These are phyloP conservation scores for Acrocyrtus sp. DNA, from an alignment of 2,888 invertebrate genomes.

Conservation along the genomic window DNA sequence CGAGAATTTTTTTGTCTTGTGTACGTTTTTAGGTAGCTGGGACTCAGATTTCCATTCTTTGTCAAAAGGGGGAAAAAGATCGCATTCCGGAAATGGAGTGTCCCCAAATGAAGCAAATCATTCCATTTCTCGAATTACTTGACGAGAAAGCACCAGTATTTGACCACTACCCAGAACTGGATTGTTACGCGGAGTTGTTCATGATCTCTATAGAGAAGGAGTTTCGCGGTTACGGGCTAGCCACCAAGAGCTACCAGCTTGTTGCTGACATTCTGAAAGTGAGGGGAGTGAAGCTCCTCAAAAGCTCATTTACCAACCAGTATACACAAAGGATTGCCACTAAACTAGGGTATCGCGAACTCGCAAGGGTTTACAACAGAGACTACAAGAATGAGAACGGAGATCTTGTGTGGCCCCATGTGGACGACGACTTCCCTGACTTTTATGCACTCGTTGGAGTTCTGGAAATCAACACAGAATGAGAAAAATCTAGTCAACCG, in stretches of 20 bases:
- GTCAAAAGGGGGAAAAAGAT: conserved; percentile 28
- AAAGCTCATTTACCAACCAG: conserved; percentile 52
- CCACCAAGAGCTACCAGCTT: conserved; percentile 46
- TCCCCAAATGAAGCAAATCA: conserved; percentile 51
- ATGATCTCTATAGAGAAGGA: conserved; percentile 48
- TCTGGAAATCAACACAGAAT: conserved; percentile 15
- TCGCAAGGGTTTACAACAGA: conserved; percentile 16
- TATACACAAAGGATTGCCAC: conserved; percentile 44
- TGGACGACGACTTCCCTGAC: conserved; percentile 35
- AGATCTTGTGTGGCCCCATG: conserved; percentile 34
- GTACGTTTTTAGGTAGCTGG: conserved; percentile 36
- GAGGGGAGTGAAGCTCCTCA: conserved; percentile 45
- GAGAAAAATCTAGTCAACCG: too few species aligned
- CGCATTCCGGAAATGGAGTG: conserved; percentile 44
- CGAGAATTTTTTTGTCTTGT: too few species aligned
- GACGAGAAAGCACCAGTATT: conserved; percentile 31
- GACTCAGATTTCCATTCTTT: conserved; percentile 23
- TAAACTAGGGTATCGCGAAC: conserved; percentile 45
- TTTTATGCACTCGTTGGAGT: conserved; percentile 33
- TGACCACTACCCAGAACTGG: conserved; percentile 39
- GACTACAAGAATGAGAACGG: conserved; percentile 50
- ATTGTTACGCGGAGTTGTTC: conserved; percentile 47
- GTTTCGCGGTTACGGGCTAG: conserved; percentile 49
- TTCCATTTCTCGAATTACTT: conserved; percentile 38
- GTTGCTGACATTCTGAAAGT: conserved; percentile 32